phyloP scores from a whole-genome alignment of 2,113 vertebrate genomes.

The Chaetodon trifascialis region DNA sequence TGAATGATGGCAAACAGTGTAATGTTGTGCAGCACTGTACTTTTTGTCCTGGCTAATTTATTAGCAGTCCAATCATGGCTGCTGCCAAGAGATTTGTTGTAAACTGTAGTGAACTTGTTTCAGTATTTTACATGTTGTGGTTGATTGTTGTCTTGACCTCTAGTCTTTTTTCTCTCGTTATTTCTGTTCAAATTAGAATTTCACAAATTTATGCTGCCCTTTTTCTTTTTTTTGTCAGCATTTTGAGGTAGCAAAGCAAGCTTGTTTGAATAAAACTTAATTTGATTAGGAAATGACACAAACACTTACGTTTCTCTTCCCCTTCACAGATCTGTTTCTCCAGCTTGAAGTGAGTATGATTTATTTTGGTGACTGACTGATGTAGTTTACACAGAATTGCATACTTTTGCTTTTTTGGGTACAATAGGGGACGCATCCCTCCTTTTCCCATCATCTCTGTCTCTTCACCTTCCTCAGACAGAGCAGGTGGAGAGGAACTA shows the following conservation, averaged over 20 bases:
- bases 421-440: not conserved
- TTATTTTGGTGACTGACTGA: not conserved
- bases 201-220: not conserved
- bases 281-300: not conserved
- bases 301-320: constrained; percentile 59
- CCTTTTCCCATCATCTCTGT: not conserved
- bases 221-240: too few relatives aligned
- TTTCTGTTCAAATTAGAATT: not conserved
- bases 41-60: not conserved
- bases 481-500: constrained; percentile 99
- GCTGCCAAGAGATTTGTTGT: not conserved
- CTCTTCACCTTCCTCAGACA: constrained; percentile 82
- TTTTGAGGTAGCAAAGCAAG: not conserved
- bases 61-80: not conserved
- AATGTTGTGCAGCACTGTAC: not conserved
- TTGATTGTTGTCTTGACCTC: not conserved
- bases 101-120: not conserved
- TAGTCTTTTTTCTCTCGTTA: not conserved
- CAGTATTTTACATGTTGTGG: not conserved
- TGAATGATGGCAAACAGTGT: not conserved
- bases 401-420: not conserved
- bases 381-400: not conserved
- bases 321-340: constrained; percentile 92
- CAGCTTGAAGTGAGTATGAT: constrained; percentile 92
- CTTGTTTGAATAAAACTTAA: not conserved